Percentiles rank a stretch among this genome's conserved stretches.
phyloP scores from a whole-genome alignment of 2,797 vertebrate species.

The Clarias pachynema region DNA sequence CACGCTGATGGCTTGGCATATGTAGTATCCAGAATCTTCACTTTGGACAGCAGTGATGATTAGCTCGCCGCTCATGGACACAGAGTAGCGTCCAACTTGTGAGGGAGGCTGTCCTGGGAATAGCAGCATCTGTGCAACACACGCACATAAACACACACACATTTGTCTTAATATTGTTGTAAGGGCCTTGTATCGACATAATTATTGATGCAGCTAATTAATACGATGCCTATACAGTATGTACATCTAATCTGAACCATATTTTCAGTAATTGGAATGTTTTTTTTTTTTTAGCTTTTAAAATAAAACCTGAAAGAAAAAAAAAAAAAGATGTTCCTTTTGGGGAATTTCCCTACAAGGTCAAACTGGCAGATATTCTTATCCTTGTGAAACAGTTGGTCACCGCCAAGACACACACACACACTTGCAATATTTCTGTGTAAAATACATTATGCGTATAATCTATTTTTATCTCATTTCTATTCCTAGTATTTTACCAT shows the following conservation, averaged over 20 bases:
- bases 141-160: not conserved
- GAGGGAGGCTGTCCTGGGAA: constrained; percentile 88
- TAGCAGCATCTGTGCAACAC: constrained; percentile 81
- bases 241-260: not conserved
- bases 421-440: not conserved
- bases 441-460: not conserved
- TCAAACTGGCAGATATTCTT: not conserved
- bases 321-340: not conserved
- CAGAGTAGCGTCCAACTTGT: constrained; percentile 81
- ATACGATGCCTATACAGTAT: not conserved
- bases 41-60: constrained; percentile 82
- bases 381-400: not conserved
- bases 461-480: not conserved
- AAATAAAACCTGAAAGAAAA: not conserved
- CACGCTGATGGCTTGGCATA: constrained; percentile 96
- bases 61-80: constrained; percentile 87
- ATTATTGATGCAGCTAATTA: constrained; percentile 4
- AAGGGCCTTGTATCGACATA: not conserved
- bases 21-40: constrained; percentile 88
- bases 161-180: constrained; percentile 3
- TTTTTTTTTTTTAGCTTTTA: not conserved
- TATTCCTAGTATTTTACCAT: not conserved
- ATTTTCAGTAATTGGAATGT: not conserved
- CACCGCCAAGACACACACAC: not conserved
- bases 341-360: not conserved